phyloP scores from a whole-genome alignment of 2,113 vertebrate genomes.

The Mionectes macconnelli region DNA sequence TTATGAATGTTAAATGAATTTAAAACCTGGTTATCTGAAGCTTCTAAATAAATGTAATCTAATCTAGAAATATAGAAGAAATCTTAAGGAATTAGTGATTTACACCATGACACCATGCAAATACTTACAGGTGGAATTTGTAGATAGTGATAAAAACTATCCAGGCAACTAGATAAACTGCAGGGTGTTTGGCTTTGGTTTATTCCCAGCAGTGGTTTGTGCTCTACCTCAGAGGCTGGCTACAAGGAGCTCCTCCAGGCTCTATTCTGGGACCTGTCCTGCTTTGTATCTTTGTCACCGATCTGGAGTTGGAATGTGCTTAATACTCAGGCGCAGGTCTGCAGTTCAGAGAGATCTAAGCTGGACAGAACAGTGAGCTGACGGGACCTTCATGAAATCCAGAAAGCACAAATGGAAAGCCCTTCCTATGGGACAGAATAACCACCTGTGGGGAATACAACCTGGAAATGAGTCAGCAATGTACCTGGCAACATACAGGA shows the following conservation, averaged over 20 bases:
- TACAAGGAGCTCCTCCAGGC: neutral
- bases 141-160: neutral
- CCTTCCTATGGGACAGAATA: neutral
- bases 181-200: neutral
- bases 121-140: neutral
- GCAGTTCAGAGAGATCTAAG: neutral
- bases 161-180: neutral
- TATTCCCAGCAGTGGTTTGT: neutral
- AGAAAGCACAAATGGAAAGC: neutral
- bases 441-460: neutral
- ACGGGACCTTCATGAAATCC: neutral
- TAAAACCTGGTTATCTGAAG: neutral
- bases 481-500: neutral
- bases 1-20: neutral
- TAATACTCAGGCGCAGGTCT: neutral
- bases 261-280: neutral
- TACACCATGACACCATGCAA: neutral
- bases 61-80: neutral
- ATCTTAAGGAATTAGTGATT: neutral
- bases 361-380: neutral
- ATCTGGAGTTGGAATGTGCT: neutral
- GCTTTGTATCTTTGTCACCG: neutral
- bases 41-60: neutral
- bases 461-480: constrained; percentile 16
- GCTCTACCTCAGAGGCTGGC: neutral